Evolutionary conservation across 2,888 invertebrate species (phyloP), one percentile per base, ranked within the genome.

Genomic region (Octonoba sinensis): DNA sequence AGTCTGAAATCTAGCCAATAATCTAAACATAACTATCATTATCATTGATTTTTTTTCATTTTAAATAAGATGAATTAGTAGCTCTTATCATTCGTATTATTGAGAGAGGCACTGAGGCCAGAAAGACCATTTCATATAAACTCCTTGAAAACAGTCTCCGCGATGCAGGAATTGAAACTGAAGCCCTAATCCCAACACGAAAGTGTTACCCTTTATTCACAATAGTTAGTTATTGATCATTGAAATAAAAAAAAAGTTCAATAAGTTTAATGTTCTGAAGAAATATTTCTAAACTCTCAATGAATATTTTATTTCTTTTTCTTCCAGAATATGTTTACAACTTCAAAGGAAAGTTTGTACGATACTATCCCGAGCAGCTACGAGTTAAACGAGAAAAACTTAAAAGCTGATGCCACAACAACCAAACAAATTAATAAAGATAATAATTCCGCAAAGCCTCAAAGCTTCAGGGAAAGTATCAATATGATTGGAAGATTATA

Each of bases 281-380:
- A 36, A 36, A 36, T 36, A 36, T 36, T 36, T 8, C 36, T 1
- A 36, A 8, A 36, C 6, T 36, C 36, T 4, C 36, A 36, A n/a
- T 36, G 1, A 36, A 8, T 36, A 8, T 54, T n/a, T 18, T 51
- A 51, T 16, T 18, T 54, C 6, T 36, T 36, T 36, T 8, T 8
- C 1, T 24, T 69, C 15, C 56, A 81, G 79, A 81, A 81, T 20
- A 47, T 81, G 1, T 81, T 81, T 15, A 20, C 79, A 11, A 81
- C 73, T 16, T 69, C 79, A 11, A 69, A 74, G 54, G 79, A 81
- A 69, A 81, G 64, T 24, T 51, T 79, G 20, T 72, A 79, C n/a
- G 73, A 79, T 0, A 18, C 47, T 56, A 22, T 44, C 0, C 64
- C 73, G 3, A 74, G 57, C 15, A 16, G 18, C 47, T 46, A 46